phyloP scores from a whole-genome alignment of 2,797 vertebrate genomes.

The Loris lydekkerianus region DNA sequence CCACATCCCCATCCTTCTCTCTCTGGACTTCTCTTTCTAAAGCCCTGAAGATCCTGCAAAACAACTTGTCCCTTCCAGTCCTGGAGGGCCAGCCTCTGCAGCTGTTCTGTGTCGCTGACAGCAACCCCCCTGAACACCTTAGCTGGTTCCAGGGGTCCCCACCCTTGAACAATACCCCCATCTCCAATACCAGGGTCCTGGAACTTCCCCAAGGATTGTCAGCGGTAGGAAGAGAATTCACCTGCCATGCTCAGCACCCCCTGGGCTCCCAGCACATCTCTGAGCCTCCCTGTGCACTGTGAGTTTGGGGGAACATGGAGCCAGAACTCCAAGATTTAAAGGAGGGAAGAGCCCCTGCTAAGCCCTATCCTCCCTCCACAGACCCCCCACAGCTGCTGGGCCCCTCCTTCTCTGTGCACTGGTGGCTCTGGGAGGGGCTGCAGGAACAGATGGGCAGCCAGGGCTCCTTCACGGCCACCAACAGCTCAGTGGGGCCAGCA shows the following conservation, averaged over 20 bases:
- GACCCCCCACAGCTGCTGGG: background rate
- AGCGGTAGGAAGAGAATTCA: background rate
- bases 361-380: background rate
- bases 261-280: background rate
- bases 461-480: background rate
- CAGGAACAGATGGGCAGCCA: background rate
- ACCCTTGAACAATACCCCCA: background rate
- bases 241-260: background rate
- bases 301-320: background rate
- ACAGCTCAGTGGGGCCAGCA: background rate
- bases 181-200: background rate
- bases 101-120: constrained; percentile 20
- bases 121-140: background rate
- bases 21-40: background rate
- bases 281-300: background rate
- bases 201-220: background rate
- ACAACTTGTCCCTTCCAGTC: background rate
- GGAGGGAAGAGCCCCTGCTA: too few species aligned
- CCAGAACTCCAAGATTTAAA: too few species aligned
- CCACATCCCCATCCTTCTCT: background rate
- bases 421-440: background rate
- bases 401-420: background rate
- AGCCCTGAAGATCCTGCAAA: background rate
- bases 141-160: constrained; percentile 8
- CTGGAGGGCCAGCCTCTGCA: constrained; percentile 52